Percentiles rank a stretch among this genome's conserved stretches.
phyloP scores from a whole-genome alignment of 2,888 invertebrate species.

The Cryptocheilus praepositus region DNA sequence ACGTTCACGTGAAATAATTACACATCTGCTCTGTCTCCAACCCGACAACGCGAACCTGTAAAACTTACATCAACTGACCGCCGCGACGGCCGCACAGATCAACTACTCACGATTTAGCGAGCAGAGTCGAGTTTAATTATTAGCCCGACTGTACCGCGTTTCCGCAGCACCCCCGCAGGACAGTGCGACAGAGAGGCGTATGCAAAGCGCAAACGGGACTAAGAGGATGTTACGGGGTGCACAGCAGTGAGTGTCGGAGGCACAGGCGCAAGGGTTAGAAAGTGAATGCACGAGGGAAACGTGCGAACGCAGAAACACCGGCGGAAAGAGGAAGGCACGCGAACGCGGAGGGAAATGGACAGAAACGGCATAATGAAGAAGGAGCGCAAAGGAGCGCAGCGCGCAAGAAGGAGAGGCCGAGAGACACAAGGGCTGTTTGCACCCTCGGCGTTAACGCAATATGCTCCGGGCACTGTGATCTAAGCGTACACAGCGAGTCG shows the following conservation, averaged over 20 bases:
- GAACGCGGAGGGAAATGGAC: neutral
- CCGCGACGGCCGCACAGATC: no score
- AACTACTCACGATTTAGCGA: conserved; percentile 47
- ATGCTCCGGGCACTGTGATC: conserved; percentile 50
- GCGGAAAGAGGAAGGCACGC: conserved; percentile 17
- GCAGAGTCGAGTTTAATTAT: conserved; percentile 67
- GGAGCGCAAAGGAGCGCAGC: conserved; percentile 4
- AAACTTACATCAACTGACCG: no score
- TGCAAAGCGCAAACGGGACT: conserved; percentile 34
- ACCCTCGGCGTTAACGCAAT: conserved; percentile 71
- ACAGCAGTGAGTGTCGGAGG: neutral
- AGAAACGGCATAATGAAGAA: conserved; percentile 3
- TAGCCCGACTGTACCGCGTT: conserved; percentile 62
- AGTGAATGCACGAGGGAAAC: conserved; percentile 2
- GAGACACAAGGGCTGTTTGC: conserved; percentile 65
- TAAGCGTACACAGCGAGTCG: conserved; percentile 46
- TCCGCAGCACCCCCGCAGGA: conserved; percentile 11
- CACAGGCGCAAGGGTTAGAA: neutral
- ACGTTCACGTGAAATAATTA: no score
- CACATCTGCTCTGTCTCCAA: no score
- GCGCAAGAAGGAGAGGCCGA: conserved; percentile 19
- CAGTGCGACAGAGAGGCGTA: conserved; percentile 30
- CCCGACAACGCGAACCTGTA: no score
- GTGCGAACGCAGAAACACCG: conserved; percentile 21
- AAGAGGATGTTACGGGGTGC: conserved; percentile 17